Base-by-base conservation (phyloP, 2,888 invertebrate genomes). In the Aspidapion aeneum region DNA sequence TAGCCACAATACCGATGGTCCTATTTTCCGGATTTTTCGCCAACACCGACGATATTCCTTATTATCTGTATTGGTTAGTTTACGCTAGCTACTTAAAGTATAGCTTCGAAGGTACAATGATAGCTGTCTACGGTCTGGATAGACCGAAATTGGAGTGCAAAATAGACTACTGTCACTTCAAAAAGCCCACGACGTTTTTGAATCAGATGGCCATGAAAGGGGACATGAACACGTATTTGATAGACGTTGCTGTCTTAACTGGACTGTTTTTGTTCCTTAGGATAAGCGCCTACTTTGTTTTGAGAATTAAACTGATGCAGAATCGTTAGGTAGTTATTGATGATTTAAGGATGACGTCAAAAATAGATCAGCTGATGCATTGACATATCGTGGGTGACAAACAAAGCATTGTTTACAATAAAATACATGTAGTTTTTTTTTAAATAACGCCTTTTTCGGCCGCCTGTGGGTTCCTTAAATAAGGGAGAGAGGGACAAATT, bases 1-100 rank as follows among this genome's bases (percentile, higher is more conserved):
- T 96, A 49, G 90, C 93, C 65, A 90, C 92, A 60, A 95, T 96
- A 70, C 96, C 96, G 12, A 90, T 96, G 62, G 90, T 96, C 56
- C 84, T 96, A 22, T 96, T 96, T 82, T 94, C 94, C 35, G 96
- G 96, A 5, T 96, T 96, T 84, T 96, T 96, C 81, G 93, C 96
- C 57, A 94, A 93, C 78, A 90, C 96, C 79, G 89, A 91, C 77
- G 94, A 94, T 51, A 93, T 96, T 76, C 96, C 96, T 1, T 84
- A 85, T 61, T 96, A 96, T 78, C 82, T 97, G 58, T 89, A 89
- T 73, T 95, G 96, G 91, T 82, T 96, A 18, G 90, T 95, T 1
- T 96, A 96, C 78, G 83, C 93, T 21, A 96, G 95, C 72, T 97
- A 95, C 79, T 90, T 96, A 59, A 86, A 91, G 63, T 96, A 96